These are phyloP conservation scores for Liparis tanakae DNA, from an alignment of 2,797 vertebrate species.

Conservation along the genomic window DNA sequence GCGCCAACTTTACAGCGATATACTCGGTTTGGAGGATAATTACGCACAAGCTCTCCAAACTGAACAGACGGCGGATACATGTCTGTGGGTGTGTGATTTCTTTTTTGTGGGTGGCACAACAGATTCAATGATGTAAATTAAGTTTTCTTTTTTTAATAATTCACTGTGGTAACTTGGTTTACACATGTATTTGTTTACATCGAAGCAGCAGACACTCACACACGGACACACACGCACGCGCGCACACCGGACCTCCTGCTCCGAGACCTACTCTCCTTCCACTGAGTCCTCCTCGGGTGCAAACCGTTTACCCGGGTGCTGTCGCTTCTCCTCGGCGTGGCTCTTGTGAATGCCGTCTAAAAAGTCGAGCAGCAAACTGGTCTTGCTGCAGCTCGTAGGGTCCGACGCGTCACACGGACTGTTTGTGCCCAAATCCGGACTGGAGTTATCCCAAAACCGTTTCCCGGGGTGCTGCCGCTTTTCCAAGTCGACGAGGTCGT, in stretches of 20 bases:
- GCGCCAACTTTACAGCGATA: slow-evolving; percentile 39
- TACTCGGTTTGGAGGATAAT: slow-evolving; percentile 43
- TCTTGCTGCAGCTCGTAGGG: slow-evolving; percentile 81
- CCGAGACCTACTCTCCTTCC: slow-evolving; percentile 71
- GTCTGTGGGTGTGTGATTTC: not conserved
- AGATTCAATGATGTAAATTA: slow-evolving; percentile 41
- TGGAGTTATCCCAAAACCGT: slow-evolving; percentile 80
- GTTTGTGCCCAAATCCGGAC: slow-evolving; percentile 73
- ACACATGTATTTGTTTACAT: slow-evolving; percentile 64
- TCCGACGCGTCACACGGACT: slow-evolving; percentile 83
- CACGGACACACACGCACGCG: too few species aligned
- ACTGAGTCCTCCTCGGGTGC: slow-evolving; percentile 76
- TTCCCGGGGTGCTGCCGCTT: slow-evolving; percentile 91
- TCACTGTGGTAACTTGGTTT: slow-evolving; percentile 56
- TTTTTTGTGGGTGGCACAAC: slow-evolving; percentile 33
- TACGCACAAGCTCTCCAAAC: slow-evolving; percentile 61
- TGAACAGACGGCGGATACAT: slow-evolving; percentile 41
- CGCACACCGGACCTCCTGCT: slow-evolving; percentile 9
- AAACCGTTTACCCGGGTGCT: slow-evolving; percentile 90
- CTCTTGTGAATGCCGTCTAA: slow-evolving; percentile 83
- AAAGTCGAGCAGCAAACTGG: slow-evolving; percentile 85
- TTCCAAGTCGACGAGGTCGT: slow-evolving; percentile 71
- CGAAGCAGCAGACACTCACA: slow-evolving; percentile 31
- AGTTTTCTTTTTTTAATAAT: slow-evolving; percentile 56
- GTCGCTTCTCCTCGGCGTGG: slow-evolving; percentile 86